Conservation (phyloP, 2,888 invertebrate genomes). For the Saturnia japonica region DNA sequence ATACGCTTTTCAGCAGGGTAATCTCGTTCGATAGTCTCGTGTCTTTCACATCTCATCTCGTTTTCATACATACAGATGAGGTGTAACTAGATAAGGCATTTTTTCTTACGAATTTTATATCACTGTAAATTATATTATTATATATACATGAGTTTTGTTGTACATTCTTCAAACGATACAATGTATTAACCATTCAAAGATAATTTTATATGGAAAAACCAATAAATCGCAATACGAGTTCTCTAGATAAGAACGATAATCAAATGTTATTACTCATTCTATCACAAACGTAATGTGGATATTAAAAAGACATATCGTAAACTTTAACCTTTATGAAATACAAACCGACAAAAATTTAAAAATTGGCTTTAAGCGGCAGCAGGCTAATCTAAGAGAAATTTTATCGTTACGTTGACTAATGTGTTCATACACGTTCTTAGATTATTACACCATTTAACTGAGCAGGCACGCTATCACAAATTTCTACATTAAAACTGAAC, state of each 20-base stretch:
- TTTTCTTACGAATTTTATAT: slow-evolving; percentile 5
- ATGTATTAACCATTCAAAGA: slow-evolving; percentile 17
- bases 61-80: slow-evolving; percentile 37
- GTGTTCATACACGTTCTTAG: slow-evolving; percentile 58
- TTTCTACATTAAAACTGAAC: slow-evolving; percentile 64
- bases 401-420: slow-evolving; percentile 68
- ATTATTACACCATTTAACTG: slow-evolving; percentile 68
- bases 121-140: not conserved
- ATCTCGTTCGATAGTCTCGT: slow-evolving; percentile 19
- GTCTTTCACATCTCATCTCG: slow-evolving; percentile 31
- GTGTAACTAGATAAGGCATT: slow-evolving; percentile 16
- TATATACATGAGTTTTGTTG: not conserved
- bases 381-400: slow-evolving; percentile 56
- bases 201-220: slow-evolving; percentile 24
- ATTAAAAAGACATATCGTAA: slow-evolving; percentile 57
- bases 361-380: slow-evolving; percentile 53
- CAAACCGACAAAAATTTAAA: slow-evolving; percentile 51
- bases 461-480: slow-evolving; percentile 63
- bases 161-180: slow-evolving; percentile 8
- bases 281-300: slow-evolving; percentile 38
- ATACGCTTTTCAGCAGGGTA: slow-evolving; percentile 17
- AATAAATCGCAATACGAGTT: slow-evolving; percentile 34
- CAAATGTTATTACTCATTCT: slow-evolving; percentile 45
- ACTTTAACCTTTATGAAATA: slow-evolving; percentile 63
- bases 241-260: slow-evolving; percentile 40